A percentile compares a stretch with the other conserved stretches of the same genome.
Conservation (phyloP, 2,797 vertebrate genomes). For the Columba guinea region DNA sequence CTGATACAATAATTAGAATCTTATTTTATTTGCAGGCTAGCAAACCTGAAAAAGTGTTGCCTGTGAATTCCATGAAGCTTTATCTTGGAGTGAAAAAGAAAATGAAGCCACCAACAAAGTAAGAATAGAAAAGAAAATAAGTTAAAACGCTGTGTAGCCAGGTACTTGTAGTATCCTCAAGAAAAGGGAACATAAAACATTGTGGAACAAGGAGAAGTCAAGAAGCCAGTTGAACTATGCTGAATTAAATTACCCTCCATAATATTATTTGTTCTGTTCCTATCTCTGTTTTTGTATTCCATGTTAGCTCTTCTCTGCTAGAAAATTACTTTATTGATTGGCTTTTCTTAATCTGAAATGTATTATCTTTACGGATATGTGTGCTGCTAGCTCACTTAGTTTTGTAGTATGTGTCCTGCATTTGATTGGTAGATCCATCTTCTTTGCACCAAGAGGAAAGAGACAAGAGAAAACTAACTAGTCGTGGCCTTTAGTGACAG, state of each 20-base stretch:
- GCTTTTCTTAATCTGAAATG: not conserved
- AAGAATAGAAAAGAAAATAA: conserved; percentile 46
- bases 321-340: conserved; percentile 56
- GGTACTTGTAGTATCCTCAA: not conserved
- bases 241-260: conserved; percentile 3
- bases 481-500: not conserved
- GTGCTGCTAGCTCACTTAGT: not conserved
- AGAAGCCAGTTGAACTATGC: not conserved
- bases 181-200: not conserved
- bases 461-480: not conserved
- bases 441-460: not conserved
- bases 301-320: conserved; percentile 7
- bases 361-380: not conserved
- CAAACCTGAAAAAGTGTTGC: conserved; percentile 88
- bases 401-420: not conserved
- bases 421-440: not conserved
- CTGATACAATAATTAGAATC: not conserved
- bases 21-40: conserved; percentile 80
- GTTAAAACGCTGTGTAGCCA: not conserved
- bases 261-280: conserved; percentile 20
- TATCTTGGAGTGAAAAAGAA: conserved; percentile 93
- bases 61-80: conserved; percentile 84
- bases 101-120: conserved; percentile 92
- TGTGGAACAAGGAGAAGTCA: not conserved
- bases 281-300: not conserved